These are phyloP conservation scores for Galeopsomyia nigrocyanea DNA, from an alignment of 2,888 invertebrate genomes.

Conservation along the genomic window DNA sequence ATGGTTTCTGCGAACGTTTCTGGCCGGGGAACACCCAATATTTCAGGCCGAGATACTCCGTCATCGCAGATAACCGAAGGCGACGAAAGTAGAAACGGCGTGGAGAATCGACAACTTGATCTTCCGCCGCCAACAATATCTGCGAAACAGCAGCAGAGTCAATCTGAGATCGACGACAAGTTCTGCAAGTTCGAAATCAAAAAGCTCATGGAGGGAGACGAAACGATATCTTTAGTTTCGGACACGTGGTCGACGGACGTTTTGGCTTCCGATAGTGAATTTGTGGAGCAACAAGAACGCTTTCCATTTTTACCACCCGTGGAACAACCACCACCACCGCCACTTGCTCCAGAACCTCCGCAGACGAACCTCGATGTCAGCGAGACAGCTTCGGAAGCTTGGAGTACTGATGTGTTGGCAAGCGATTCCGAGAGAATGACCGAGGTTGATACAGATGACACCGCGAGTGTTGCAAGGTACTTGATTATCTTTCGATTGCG, in stretches of 20 bases:
- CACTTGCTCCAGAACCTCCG: slow-evolving; percentile 63
- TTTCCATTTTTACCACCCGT: slow-evolving; percentile 57
- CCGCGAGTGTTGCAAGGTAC: slow-evolving; percentile 75
- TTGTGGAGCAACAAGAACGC: slow-evolving; percentile 83
- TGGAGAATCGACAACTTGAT: slow-evolving; percentile 65
- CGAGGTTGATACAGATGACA: slow-evolving; percentile 83
- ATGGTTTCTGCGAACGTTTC: slow-evolving; percentile 97
- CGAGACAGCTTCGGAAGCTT: slow-evolving; percentile 96
- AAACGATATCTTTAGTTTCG: slow-evolving; percentile 96
- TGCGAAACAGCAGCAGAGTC: slow-evolving; percentile 79
- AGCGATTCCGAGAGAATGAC: slow-evolving; percentile 93
- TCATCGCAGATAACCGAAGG: slow-evolving; percentile 92
- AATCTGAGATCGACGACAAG: slow-evolving; percentile 97
- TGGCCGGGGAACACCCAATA: slow-evolving; percentile 93
- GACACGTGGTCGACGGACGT: slow-evolving; percentile 99
- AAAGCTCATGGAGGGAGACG: slow-evolving; percentile 80
- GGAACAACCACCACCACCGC: slow-evolving; percentile 62
- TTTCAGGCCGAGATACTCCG: slow-evolving; percentile 95
- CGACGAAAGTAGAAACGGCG: slow-evolving; percentile 72
- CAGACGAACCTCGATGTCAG: slow-evolving; percentile 80
- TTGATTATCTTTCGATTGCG: slow-evolving; percentile 6
- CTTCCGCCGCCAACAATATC: slow-evolving; percentile 67
- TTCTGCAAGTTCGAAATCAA: slow-evolving; percentile 99
- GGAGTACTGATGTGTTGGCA: slow-evolving; percentile 96
- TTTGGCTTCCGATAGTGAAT: slow-evolving; percentile 95